Conservation (phyloP, 2,888 invertebrate species). For the Lutraria lutraria region DNA sequence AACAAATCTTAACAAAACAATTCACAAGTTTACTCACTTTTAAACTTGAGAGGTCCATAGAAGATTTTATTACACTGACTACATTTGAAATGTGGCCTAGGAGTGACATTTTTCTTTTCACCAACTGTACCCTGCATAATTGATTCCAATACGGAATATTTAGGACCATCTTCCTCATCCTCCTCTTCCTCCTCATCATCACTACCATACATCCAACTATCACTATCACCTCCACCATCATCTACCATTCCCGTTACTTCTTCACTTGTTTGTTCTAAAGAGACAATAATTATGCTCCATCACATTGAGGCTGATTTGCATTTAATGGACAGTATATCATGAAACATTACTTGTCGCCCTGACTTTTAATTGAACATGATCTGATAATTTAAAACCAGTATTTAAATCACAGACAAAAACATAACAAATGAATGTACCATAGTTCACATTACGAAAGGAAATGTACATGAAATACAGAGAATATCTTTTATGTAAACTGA, state of each 20-base stretch:
- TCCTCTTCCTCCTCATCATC: constrained; percentile 61
- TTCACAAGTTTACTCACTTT: constrained; percentile 56
- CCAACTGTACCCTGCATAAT: not conserved
- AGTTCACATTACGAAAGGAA: no score
- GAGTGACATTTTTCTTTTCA: constrained; percentile 54
- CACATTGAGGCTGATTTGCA: no score
- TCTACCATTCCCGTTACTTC: constrained; percentile 14
- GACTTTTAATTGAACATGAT: no score
- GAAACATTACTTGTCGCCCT: no score
- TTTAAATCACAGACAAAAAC: no score
- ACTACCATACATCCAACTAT: constrained; percentile 47
- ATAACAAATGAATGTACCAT: no score
- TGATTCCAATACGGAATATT: not conserved
- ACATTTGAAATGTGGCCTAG: constrained; percentile 65
- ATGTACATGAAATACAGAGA: no score
- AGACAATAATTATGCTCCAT: no score
- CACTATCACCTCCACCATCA: constrained; percentile 63
- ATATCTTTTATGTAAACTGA: no score
- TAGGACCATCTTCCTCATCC: constrained; percentile 22
- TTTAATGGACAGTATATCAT: no score
- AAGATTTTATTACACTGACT: constrained; percentile 67
- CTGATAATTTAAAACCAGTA: no score
- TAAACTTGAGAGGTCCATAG: constrained; percentile 69
- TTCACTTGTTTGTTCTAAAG: not conserved
- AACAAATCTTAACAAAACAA: not conserved